These are phyloP conservation scores for Isichthys henryi DNA, from an alignment of 2,113 vertebrate genomes.

Conservation along the genomic window DNA sequence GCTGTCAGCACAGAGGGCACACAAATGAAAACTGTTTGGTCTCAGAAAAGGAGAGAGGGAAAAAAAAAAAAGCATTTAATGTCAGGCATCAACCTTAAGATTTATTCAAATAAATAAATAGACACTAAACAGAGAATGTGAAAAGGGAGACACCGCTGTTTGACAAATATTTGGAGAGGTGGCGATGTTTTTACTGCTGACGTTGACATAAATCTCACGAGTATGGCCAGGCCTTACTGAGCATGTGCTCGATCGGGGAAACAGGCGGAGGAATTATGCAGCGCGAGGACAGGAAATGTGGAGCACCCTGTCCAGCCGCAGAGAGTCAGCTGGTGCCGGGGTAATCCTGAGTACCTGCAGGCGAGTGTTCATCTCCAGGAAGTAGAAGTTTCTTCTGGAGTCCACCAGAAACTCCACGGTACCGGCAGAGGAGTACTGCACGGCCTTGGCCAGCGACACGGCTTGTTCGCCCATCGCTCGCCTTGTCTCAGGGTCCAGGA, in stretches of 20 bases:
- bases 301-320: background rate
- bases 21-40: slow-evolving; percentile 45
- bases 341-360: slow-evolving; percentile 73
- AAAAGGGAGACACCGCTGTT: slow-evolving; percentile 57
- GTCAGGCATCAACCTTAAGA: slow-evolving; percentile 34
- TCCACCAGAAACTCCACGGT: slow-evolving; percentile 98
- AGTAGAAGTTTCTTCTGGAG: slow-evolving; percentile 89
- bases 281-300: slow-evolving; percentile 19
- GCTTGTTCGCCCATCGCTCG: slow-evolving; percentile 93
- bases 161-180: slow-evolving; percentile 66
- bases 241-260: slow-evolving; percentile 54
- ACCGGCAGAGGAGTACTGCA: slow-evolving; percentile 90
- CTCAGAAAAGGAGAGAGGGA: slow-evolving; percentile 48
- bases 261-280: slow-evolving; percentile 49
- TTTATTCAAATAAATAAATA: slow-evolving; percentile 44
- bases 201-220: slow-evolving; percentile 70
- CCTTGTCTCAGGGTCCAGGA: slow-evolving; percentile 79
- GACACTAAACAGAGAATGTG: slow-evolving; percentile 6
- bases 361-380: slow-evolving; percentile 93
- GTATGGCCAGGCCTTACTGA: slow-evolving; percentile 54
- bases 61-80: slow-evolving; percentile 57
- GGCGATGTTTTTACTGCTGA: slow-evolving; percentile 70
- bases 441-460: slow-evolving; percentile 85
- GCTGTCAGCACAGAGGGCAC: slow-evolving; percentile 28
- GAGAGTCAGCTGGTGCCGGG: background rate